A percentile compares a stretch with the other conserved stretches of the same genome.
These are phyloP conservation scores for Oithona nana DNA, from an alignment of 2,888 invertebrate species.

Conservation along the genomic window DNA sequence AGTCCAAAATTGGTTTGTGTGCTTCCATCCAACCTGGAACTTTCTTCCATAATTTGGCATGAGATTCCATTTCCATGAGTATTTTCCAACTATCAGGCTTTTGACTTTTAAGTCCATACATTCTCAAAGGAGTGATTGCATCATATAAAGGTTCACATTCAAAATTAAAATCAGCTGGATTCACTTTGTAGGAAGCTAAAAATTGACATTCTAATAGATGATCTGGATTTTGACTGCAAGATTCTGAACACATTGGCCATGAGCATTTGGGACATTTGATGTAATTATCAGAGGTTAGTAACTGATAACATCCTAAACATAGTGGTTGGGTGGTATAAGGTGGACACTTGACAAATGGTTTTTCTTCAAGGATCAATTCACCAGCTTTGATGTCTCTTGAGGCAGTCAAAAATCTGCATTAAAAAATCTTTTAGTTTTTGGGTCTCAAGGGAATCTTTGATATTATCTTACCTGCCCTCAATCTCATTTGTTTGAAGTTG, in stretches of 20 bases:
- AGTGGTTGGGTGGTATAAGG: conserved; percentile 5
- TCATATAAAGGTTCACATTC: conserved; percentile 5
- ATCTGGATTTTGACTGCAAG: neutral
- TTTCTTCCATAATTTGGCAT: conserved; percentile 4
- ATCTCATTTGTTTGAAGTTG: neutral
- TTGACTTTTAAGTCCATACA: neutral
- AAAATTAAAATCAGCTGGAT: neutral
- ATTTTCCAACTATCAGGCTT: neutral
- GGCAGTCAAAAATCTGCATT: conserved; percentile 8
- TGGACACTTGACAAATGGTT: conserved; percentile 1
- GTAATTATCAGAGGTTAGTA: neutral
- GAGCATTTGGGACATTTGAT: neutral
- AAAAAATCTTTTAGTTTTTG: neutral
- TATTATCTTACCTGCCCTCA: neutral
- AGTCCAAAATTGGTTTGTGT: neutral
- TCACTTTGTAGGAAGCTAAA: neutral
- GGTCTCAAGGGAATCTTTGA: no score
- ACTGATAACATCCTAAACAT: conserved; percentile 9
- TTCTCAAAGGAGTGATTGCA: neutral
- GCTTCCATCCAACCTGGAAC: neutral
- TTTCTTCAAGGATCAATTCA: neutral
- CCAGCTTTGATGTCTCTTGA: conserved; percentile 1
- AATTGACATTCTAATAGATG: neutral
- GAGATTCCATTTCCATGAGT: neutral
- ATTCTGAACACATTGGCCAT: conserved; percentile 8